phyloP scores from a whole-genome alignment of 2,113 vertebrate species.

The Gadus macrocephalus region DNA sequence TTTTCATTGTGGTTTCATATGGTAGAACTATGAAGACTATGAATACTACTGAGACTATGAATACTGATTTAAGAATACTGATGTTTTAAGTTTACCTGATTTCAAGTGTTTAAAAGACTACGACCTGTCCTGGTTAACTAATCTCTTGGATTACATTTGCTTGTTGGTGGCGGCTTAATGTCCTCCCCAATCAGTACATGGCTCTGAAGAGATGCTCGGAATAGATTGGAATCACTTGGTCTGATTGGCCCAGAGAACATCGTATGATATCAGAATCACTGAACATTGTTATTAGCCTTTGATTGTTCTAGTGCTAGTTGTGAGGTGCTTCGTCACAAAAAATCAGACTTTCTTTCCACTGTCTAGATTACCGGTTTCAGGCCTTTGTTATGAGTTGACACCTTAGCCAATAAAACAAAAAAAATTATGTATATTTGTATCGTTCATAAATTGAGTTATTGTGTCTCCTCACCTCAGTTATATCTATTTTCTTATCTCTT shows the following conservation, averaged over 20 bases:
- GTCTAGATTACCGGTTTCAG: no score
- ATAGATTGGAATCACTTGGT: constrained; percentile 22
- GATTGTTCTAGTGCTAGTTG: no score
- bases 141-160: constrained; percentile 63
- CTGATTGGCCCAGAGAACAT: neutral
- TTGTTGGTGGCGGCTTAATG: constrained; percentile 58
- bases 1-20: neutral
- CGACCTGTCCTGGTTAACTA: constrained; percentile 48
- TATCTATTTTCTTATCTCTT: no score
- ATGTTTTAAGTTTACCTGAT: constrained; percentile 22
- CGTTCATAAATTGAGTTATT: no score
- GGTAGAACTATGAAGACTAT: neutral
- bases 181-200: constrained; percentile 57
- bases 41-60: neutral
- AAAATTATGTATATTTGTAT: no score
- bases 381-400: no score
- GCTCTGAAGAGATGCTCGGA: constrained; percentile 31
- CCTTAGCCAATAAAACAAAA: no score
- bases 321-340: no score
- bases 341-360: no score
- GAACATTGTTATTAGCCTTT: no score
- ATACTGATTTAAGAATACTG: neutral
- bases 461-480: no score
- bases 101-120: constrained; percentile 17
- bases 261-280: neutral